Conservation (phyloP, 1,140 invertebrate species). For the Forficula auricularia region DNA sequence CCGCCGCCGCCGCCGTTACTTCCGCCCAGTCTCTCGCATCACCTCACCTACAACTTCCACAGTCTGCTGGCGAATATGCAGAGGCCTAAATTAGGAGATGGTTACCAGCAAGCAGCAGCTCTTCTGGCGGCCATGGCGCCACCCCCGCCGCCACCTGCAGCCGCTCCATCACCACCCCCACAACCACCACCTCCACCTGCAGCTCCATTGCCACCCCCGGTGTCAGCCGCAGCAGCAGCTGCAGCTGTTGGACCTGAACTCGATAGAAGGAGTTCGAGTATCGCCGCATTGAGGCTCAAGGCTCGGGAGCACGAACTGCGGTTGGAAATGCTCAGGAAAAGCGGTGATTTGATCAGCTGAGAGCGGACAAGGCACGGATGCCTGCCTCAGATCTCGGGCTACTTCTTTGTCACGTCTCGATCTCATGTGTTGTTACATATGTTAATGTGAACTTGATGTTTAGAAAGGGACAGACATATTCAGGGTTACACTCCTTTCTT, state of each 20-base stretch:
- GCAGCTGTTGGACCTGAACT: slow-evolving; percentile 29
- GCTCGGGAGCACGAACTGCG: slow-evolving; percentile 81
- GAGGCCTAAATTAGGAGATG: slow-evolving; percentile 16
- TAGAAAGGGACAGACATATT: no score
- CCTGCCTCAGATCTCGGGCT: no score
- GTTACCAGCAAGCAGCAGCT: not conserved
- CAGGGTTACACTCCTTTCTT: no score
- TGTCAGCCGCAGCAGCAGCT: slow-evolving; percentile 34
- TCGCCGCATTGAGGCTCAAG: slow-evolving; percentile 73
- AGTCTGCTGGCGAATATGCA: slow-evolving; percentile 34
- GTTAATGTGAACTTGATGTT: no score
- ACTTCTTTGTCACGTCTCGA: no score
- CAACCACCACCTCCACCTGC: slow-evolving; percentile 22
- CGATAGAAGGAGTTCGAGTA: slow-evolving; percentile 72
- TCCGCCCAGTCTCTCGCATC: slow-evolving; percentile 27
- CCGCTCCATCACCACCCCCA: slow-evolving; percentile 36
- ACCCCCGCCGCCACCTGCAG: slow-evolving; percentile 32
- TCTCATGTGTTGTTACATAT: no score
- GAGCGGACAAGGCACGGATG: no score
- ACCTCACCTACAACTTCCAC: slow-evolving; percentile 11
- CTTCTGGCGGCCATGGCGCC: slow-evolving; percentile 36
- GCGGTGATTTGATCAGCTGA: slow-evolving; percentile 62
- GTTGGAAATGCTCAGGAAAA: slow-evolving; percentile 64
- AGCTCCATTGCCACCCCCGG: slow-evolving; percentile 21
- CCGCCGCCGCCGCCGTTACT: slow-evolving; percentile 26